Conservation (phyloP, 2,888 invertebrate species). For the Parnassius glacialis region DNA sequence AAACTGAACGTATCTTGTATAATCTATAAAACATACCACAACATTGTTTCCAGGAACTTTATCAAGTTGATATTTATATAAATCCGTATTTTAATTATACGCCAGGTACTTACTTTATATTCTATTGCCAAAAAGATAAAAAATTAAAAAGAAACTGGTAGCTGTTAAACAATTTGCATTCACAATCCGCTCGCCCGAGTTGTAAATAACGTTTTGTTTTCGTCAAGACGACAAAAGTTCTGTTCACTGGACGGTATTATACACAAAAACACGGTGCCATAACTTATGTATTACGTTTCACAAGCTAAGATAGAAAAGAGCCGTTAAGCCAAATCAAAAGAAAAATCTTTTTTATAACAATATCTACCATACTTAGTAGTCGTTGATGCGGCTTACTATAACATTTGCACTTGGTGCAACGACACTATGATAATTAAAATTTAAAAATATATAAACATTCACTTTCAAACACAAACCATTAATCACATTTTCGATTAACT, state of each 20-base stretch:
- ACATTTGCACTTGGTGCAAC: slow-evolving; percentile 74
- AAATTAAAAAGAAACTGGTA: not conserved
- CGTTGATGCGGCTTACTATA: slow-evolving; percentile 64
- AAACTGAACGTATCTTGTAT: slow-evolving; percentile 35
- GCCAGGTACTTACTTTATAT: slow-evolving; percentile 37
- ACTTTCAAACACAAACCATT: slow-evolving; percentile 60
- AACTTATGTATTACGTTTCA: slow-evolving; percentile 45
- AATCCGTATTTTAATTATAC: slow-evolving; percentile 29
- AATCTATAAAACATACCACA: slow-evolving; percentile 54
- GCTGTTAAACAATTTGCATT: slow-evolving; percentile 12
- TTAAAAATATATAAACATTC: slow-evolving; percentile 52
- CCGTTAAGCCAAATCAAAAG: slow-evolving; percentile 48
- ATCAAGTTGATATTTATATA: slow-evolving; percentile 30
- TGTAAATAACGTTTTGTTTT: slow-evolving; percentile 8
- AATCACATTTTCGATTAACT: slow-evolving; percentile 61
- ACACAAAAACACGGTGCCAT: slow-evolving; percentile 63
- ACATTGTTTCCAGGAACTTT: slow-evolving; percentile 64
- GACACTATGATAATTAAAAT: slow-evolving; percentile 52
- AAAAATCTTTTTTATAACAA: slow-evolving; percentile 49
- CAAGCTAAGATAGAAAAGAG: slow-evolving; percentile 44
- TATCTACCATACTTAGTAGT: slow-evolving; percentile 48
- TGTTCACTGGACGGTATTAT: slow-evolving; percentile 75
- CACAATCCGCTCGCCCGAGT: slow-evolving; percentile 7
- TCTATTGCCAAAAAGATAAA: slow-evolving; percentile 31
- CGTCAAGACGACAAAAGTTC: slow-evolving; percentile 29